These are phyloP conservation scores for Ophioninae sp. DNA, from an alignment of 2,888 invertebrate genomes.

Conservation along the genomic window DNA sequence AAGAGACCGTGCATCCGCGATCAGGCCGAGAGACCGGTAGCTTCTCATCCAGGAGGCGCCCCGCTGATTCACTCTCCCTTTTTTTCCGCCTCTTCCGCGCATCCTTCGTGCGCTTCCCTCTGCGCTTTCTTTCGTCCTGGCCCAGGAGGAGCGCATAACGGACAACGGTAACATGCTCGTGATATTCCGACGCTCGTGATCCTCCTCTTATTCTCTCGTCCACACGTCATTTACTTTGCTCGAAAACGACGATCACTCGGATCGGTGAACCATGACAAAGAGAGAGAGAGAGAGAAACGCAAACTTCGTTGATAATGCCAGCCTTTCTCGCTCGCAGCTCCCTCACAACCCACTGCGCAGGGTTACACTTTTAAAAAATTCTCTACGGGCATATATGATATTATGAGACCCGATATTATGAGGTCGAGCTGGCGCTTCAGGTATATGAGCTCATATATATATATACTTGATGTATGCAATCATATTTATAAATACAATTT, in stretches of 20 bases:
- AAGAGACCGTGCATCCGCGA: background rate
- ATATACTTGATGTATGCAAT: background rate
- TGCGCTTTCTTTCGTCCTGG: constrained; percentile 19
- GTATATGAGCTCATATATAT: constrained; percentile 15
- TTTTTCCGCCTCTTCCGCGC: constrained; percentile 35
- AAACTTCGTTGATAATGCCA: constrained; percentile 73
- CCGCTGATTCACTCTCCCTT: constrained; percentile 75
- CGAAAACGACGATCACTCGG: constrained; percentile 47
- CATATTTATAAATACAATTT: no score
- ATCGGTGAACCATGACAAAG: constrained; percentile 71
- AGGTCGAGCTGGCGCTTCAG: constrained; percentile 54
- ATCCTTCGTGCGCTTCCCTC: constrained; percentile 25
- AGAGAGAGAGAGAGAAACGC: background rate
- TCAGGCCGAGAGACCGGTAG: constrained; percentile 75
- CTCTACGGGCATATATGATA: constrained; percentile 25
- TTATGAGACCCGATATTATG: constrained; percentile 42
- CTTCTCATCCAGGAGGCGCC: constrained; percentile 73
- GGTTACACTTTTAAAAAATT: constrained; percentile 48
- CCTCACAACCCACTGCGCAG: constrained; percentile 12
- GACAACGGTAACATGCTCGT: background rate
- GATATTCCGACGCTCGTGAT: constrained; percentile 44
- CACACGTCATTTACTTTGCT: constrained; percentile 37
- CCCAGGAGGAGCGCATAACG: constrained; percentile 1
- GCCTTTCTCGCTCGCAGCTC: constrained; percentile 35
- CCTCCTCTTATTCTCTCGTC: constrained; percentile 45